Evolutionary conservation across 2,797 vertebrate species (phyloP).

Genomic region (Valencia hispanica): DNA sequence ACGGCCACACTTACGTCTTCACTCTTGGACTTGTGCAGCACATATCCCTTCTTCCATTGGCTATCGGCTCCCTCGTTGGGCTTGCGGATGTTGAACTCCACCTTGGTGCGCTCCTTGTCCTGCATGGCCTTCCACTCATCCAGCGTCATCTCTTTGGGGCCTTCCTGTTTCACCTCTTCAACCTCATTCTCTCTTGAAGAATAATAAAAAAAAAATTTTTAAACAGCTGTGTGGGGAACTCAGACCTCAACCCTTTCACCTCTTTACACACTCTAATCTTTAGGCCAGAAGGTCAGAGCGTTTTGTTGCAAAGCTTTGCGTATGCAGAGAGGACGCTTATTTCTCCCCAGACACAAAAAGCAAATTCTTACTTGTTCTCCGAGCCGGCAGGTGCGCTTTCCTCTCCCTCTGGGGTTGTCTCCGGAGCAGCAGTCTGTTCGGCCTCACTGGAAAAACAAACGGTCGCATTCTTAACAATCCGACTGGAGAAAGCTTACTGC

Average conservation of each 20-base stretch:
- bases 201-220: conserved; percentile 25
- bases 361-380: conserved; percentile 94
- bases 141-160: conserved; percentile 98
- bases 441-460: conserved; percentile 86
- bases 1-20: conserved; percentile 86
- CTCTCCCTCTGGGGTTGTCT: conserved; percentile 92
- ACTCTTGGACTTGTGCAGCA: conserved; percentile 99
- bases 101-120: conserved; percentile 97
- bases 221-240: conserved; percentile 23
- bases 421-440: conserved; percentile 90
- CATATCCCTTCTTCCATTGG: conserved; percentile 99
- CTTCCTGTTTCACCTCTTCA: conserved; percentile 96
- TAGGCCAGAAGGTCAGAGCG: conserved; percentile 10
- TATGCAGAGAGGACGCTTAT: neutral
- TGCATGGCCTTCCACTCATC: conserved; percentile 99
- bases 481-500: neutral
- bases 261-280: conserved; percentile 48
- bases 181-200: conserved; percentile 96
- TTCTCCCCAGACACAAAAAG: neutral
- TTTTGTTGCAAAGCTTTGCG: conserved; percentile 11
- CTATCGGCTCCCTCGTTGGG: conserved; percentile 97
- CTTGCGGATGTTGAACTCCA: conserved; percentile 99
- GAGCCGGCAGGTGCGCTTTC: conserved; percentile 91
- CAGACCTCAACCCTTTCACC: conserved; percentile 46
- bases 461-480: conserved; percentile 2